phyloP scores from a whole-genome alignment of 2,113 vertebrate genomes.

The Leucoraja erinaceus region DNA sequence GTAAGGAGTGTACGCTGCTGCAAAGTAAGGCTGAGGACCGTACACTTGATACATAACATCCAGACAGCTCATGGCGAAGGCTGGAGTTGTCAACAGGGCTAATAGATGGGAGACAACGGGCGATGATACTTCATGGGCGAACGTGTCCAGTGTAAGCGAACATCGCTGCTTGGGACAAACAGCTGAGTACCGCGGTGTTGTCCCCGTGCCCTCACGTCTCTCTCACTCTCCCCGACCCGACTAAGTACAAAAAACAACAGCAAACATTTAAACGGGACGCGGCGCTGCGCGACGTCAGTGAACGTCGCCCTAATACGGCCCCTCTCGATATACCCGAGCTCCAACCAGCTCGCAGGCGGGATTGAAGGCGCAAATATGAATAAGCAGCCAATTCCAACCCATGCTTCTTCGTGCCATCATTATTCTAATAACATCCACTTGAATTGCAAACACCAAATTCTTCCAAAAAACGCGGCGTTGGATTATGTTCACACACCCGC shows the following conservation, averaged over 20 bases:
- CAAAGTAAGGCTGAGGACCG: conserved; percentile 83
- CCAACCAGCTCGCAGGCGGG: not conserved
- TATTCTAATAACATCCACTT: not conserved
- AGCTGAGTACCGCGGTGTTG: not conserved
- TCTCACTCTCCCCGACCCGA: conserved; percentile 26
- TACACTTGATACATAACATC: conserved; percentile 98
- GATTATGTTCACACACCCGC: not conserved
- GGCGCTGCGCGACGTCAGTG: conserved; percentile 44
- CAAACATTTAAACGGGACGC: conserved; percentile 46
- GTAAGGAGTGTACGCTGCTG: conserved; percentile 77
- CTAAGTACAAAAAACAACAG: conserved; percentile 34
- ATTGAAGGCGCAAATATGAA: not conserved
- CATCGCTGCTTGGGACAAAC: conserved; percentile 33
- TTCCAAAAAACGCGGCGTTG: not conserved
- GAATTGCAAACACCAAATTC: not conserved
- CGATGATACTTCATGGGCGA: conserved; percentile 55
- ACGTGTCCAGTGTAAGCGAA: conserved; percentile 39
- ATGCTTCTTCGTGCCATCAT: not conserved
- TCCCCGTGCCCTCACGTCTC: not conserved
- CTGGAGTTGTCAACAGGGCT: conserved; percentile 51
- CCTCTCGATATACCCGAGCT: not conserved
- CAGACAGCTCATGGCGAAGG: conserved; percentile 90
- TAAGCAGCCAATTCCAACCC: not conserved
- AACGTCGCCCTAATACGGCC: conserved; percentile 42
- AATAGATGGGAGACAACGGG: conserved; percentile 42